Evolutionary conservation across 92 coral and sea anemone genomes (phyloP), one percentile per base, ranked within the genome.

Genomic region (Paragorgia papillata): DNA sequence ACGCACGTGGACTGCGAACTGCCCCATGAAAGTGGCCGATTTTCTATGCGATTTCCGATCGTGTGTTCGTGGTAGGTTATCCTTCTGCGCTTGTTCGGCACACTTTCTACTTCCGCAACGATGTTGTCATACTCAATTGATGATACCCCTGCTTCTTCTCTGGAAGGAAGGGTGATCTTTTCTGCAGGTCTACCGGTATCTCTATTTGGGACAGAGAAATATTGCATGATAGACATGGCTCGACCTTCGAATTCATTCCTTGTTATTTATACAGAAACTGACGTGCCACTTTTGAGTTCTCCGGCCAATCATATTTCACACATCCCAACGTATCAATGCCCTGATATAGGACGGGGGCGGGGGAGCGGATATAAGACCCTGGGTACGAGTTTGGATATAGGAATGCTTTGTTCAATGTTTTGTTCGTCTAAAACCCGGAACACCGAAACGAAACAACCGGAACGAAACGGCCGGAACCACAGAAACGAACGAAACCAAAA

Each of bases 91-190:
- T 62, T 62, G 41, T 30, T 33, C 62, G 73, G 85, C 79, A 57
- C 51, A 46, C 55, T 69, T 57, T 80, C 57, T 67, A 80, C 85
- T 80, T 80, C 80, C 46, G 70, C 49, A 40, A 71, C 80, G 59
- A 80, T n/a, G n/a, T n/a, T 80, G 85, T 70, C 85, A 69, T 80
- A 80, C 62, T 80, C 85, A 30, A 53, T 37, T 17, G 49, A 29
- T 65, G 56, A 80, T 51, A 69, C 69, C 62, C 80, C 80, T 53
- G 80, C 46, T 28, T 68, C 85, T 57, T 80, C 85, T 67, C 79
- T 80, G 69, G 56, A 35, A 59, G 85, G 85, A 80, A 80, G 78
- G 46, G 59, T 57, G 24, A 80, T 80, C 19, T 60, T n/a, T 37
- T 37, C 43, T 37, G 43, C 79, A 37, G 50, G 63, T 66, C 61